Conservation (phyloP, 2,113 vertebrate genomes). For the Lethenteron reissneri region DNA sequence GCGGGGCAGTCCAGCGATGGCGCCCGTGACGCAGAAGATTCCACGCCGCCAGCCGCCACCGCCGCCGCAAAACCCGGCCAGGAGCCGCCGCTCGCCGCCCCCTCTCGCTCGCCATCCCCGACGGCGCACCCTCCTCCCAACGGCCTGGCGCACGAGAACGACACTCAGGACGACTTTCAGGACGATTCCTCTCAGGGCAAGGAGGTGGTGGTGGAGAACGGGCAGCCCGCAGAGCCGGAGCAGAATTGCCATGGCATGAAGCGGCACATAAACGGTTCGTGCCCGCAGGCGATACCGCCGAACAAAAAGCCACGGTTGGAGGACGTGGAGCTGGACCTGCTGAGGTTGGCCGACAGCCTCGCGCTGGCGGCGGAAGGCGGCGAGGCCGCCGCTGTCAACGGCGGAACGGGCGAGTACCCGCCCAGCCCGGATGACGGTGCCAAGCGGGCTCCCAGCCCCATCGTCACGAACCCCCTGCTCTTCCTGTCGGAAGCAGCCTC, state of each 20-base stretch:
- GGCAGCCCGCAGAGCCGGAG: too few relatives aligned
- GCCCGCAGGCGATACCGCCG: neutral
- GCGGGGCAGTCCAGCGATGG: too few relatives aligned
- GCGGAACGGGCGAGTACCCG: neutral
- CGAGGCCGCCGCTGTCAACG: neutral
- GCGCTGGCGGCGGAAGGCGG: neutral
- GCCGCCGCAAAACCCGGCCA: too few relatives aligned
- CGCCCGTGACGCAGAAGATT: too few relatives aligned
- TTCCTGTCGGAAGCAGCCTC: neutral
- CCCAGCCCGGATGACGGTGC: neutral
- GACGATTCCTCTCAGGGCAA: too few relatives aligned
- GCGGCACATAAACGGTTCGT: conserved; percentile 2
- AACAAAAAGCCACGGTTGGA: conserved; percentile 1
- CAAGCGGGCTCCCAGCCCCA: neutral
- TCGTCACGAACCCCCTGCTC: neutral
- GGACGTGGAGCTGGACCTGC: conserved; percentile 3
- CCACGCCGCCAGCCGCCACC: too few relatives aligned
- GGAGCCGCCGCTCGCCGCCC: too few relatives aligned
- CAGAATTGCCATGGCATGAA: neutral
- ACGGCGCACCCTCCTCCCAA: too few relatives aligned
- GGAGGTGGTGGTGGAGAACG: too few relatives aligned
- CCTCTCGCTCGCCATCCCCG: too few relatives aligned
- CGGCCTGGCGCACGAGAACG: too few relatives aligned
- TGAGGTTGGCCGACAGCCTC: neutral
- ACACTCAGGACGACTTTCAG: too few relatives aligned